Evolutionary conservation across 2,113 vertebrate genomes (phyloP).

Genomic region (Phalacrocorax carbo): DNA sequence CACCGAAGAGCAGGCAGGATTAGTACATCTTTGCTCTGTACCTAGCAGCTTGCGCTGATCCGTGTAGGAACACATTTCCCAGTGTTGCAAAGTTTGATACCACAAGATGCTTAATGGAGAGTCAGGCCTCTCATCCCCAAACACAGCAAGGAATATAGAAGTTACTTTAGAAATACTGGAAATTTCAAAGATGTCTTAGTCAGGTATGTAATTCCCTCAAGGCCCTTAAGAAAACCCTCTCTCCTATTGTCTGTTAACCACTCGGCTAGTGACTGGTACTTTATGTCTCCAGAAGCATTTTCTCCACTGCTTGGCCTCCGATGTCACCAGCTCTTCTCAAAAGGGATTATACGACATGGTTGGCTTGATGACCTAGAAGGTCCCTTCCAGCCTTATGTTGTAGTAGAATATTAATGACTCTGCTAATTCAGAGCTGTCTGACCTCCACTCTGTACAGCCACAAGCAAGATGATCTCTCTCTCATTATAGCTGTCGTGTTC

Average conservation of each 20-base stretch:
- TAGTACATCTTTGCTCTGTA: neutral
- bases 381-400: slow-evolving; percentile 48
- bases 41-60: neutral
- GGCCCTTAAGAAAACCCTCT: neutral
- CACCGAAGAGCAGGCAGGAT: neutral
- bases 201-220: neutral
- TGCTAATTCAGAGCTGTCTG: slow-evolving; percentile 58
- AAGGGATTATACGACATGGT: slow-evolving; percentile 40
- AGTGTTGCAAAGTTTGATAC: fast-evolving
- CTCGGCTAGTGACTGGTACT: neutral
- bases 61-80: neutral
- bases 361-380: slow-evolving; percentile 57
- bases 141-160: neutral
- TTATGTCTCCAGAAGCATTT: neutral
- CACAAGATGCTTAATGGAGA: neutral
- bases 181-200: neutral
- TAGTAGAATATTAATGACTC: slow-evolving; percentile 64
- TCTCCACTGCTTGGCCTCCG: neutral
- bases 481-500: slow-evolving; percentile 39
- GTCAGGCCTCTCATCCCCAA: neutral
- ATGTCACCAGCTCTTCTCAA: slow-evolving; percentile 21
- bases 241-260: neutral
- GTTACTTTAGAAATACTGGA: neutral
- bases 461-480: slow-evolving; percentile 45
- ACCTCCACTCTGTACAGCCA: slow-evolving; percentile 40